Percentiles rank a stretch among this genome's conserved stretches.
These are phyloP conservation scores for Caenorhabditis doughertyi DNA, from an alignment of 2,888 invertebrate genomes.

Conservation along the genomic window DNA sequence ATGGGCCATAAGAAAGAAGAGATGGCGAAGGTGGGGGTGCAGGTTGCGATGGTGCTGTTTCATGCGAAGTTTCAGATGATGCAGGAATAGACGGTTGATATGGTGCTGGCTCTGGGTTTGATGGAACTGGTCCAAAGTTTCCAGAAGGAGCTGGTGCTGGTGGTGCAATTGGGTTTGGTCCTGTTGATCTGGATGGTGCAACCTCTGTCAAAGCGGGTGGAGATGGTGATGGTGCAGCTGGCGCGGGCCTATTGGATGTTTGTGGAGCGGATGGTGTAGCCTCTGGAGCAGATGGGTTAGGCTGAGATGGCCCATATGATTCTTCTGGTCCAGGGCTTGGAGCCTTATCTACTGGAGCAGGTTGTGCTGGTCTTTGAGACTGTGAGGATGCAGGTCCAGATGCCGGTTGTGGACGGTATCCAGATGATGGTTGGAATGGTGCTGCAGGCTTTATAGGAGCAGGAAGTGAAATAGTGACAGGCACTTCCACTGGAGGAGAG, in stretches of 20 bases:
- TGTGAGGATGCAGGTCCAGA: background rate
- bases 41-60: conserved; percentile 19
- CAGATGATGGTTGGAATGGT: conserved; percentile 9
- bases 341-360: background rate
- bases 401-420: conserved; percentile 6
- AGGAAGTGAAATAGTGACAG: conserved; percentile 45
- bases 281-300: background rate
- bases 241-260: background rate
- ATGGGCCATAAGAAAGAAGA: conserved; percentile 2
- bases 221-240: conserved; percentile 6
- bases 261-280: background rate
- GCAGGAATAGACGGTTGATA: conserved; percentile 22
- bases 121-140: conserved; percentile 8
- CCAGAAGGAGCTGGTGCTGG: conserved; percentile 29
- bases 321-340: background rate
- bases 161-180: conserved; percentile 15
- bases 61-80: conserved; percentile 29
- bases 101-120: conserved; percentile 11
- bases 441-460: conserved; percentile 19
- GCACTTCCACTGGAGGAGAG: conserved; percentile 12
- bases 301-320: background rate
- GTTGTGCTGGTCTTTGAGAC: background rate
- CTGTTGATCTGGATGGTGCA: conserved; percentile 9
- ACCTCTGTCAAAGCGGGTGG: conserved; percentile 23
- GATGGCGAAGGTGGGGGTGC: conserved; percentile 13